Conservation (phyloP, 2,113 vertebrate species). For the Chaenocephalus aceratus region DNA sequence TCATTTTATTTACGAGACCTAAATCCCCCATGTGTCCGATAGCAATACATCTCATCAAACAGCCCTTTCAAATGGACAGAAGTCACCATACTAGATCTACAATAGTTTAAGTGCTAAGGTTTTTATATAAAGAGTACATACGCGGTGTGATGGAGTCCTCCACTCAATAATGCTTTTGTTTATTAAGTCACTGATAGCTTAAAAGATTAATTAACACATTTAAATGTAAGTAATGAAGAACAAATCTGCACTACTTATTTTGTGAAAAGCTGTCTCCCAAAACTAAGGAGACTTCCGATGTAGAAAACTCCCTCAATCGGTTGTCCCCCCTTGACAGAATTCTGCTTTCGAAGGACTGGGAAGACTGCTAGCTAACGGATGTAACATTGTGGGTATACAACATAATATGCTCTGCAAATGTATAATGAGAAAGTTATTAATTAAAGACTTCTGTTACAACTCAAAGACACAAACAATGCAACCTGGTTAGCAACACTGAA, state of each 20-base stretch:
- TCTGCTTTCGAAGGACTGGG: background rate
- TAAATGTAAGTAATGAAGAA: background rate
- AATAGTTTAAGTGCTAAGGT: no score
- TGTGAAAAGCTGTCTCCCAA: background rate
- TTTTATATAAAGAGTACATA: no score
- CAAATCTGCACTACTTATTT: background rate
- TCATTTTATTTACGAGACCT: background rate
- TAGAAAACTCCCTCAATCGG: background rate
- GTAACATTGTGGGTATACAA: background rate
- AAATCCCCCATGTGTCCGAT: background rate
- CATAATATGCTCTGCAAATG: background rate
- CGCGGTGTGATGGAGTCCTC: no score
- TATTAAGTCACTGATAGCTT: no score
- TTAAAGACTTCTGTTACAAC: background rate
- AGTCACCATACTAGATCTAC: no score
- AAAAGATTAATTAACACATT: background rate
- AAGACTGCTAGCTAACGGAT: background rate
- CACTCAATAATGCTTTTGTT: no score
- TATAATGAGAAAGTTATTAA: no score
- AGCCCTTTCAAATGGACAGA: no score
- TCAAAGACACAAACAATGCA: background rate
- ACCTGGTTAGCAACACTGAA: background rate
- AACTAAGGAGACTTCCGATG: background rate
- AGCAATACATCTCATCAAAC: no score
- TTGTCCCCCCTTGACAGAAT: background rate